Conservation (phyloP, 2,113 vertebrate genomes). For the Indri indri region DNA sequence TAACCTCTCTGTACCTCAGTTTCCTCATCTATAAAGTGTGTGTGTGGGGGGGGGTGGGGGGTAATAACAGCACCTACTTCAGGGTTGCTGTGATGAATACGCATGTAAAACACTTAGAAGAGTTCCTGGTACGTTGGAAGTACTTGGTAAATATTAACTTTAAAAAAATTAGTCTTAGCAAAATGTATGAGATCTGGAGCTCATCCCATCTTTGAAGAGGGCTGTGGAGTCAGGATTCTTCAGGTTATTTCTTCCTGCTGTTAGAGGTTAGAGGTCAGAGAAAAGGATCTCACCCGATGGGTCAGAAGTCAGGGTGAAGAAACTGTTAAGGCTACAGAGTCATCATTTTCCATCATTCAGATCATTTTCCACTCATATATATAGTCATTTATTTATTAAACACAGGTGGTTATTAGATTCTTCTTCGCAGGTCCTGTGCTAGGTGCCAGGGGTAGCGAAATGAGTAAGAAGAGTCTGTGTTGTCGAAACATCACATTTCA, state of each 20-base stretch:
- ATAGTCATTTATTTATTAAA: not conserved
- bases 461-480: not conserved
- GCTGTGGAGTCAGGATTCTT: not conserved
- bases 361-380: not conserved
- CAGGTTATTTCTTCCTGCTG: not conserved
- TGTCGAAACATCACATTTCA: not conserved
- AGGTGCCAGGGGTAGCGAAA: not conserved
- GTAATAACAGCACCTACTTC: not conserved
- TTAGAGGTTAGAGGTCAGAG: not conserved
- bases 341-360: not conserved
- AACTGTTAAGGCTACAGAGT: not conserved
- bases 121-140: not conserved
- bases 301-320: not conserved
- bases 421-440: not conserved
- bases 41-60: not conserved
- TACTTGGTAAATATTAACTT: not conserved
- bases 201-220: not conserved
- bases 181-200: not conserved
- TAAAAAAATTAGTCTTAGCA: not conserved
- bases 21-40: not conserved
- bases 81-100: not conserved
- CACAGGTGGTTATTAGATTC: not conserved
- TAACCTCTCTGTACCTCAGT: not conserved
- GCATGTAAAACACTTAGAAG: not conserved
- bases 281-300: not conserved